Conservation (phyloP, 2,888 invertebrate species). For the Pinctada fucata region DNA sequence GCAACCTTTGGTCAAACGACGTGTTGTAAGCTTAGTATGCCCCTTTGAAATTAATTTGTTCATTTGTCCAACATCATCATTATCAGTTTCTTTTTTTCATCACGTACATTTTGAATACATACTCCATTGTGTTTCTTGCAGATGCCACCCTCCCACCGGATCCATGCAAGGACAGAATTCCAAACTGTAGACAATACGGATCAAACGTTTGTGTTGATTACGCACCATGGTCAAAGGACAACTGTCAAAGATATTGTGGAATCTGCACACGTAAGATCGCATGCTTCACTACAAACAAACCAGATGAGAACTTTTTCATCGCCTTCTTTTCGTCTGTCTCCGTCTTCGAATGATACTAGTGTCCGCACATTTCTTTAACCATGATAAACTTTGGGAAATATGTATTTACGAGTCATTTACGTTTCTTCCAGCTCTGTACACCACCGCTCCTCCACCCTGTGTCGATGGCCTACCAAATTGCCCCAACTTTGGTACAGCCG, state of each 20-base stretch:
- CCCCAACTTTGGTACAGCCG: constrained; percentile 46
- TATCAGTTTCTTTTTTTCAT: too few relatives aligned
- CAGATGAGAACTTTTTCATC: too few relatives aligned
- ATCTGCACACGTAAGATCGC: constrained; percentile 55
- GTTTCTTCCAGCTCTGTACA: constrained; percentile 50
- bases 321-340: too few relatives aligned
- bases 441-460: constrained; percentile 60
- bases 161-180: constrained; percentile 51
- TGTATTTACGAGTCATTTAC: too few relatives aligned
- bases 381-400: too few relatives aligned
- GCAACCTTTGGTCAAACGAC: too few relatives aligned
- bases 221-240: constrained; percentile 60
- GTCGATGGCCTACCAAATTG: constrained; percentile 56
- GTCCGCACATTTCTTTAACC: too few relatives aligned
- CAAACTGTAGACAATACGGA: constrained; percentile 52
- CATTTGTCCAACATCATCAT: too few relatives aligned
- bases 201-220: constrained; percentile 54
- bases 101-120: too few relatives aligned
- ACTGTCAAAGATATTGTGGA: constrained; percentile 59
- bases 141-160: constrained; percentile 39
- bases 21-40: too few relatives aligned
- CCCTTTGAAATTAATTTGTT: too few relatives aligned
- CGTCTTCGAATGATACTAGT: too few relatives aligned
- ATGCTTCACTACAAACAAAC: neutral
- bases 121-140: neutral